phyloP scores from a whole-genome alignment of 1,140 invertebrate species.

The Drosophila ohnishii region DNA sequence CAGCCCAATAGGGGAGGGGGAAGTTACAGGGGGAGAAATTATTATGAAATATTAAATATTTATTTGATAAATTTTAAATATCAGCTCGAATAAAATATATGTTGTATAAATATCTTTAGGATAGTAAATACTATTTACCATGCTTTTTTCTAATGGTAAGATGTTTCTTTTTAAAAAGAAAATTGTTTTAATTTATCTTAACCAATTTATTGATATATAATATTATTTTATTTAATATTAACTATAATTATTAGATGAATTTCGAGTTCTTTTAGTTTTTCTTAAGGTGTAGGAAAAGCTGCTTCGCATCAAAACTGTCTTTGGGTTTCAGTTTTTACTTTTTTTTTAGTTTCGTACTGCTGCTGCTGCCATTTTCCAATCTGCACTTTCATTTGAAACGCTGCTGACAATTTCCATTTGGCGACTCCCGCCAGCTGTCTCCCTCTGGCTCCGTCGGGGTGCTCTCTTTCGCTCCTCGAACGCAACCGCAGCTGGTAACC shows the following conservation, averaged over 20 bases:
- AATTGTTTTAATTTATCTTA: neutral
- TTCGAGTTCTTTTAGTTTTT: neutral
- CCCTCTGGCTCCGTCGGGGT: neutral
- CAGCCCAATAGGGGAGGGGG: slow-evolving; percentile 25
- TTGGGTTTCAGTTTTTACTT: slow-evolving; percentile 42
- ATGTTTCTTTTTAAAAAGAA: neutral
- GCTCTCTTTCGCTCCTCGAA: slow-evolving; percentile 12
- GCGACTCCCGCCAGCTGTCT: slow-evolving; percentile 33
- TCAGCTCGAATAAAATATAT: neutral
- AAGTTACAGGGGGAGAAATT: slow-evolving; percentile 5
- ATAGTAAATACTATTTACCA: neutral
- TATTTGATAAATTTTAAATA: neutral
- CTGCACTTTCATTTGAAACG: slow-evolving; percentile 78
- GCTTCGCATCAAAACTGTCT: slow-evolving; percentile 69
- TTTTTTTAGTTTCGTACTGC: slow-evolving; percentile 11
- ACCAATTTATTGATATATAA: neutral
- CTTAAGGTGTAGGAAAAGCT: slow-evolving; percentile 25
- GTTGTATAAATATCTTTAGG: neutral
- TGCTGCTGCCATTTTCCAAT: slow-evolving; percentile 73
- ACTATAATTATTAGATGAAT: no score
- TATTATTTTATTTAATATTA: no score
- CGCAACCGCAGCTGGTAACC: slow-evolving; percentile 72
- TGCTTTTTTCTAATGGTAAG: neutral
- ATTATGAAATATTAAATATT: neutral
- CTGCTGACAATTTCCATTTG: slow-evolving; percentile 80